Conservation (phyloP, 2,113 vertebrate species). For the Anser brachyrhynchus region DNA sequence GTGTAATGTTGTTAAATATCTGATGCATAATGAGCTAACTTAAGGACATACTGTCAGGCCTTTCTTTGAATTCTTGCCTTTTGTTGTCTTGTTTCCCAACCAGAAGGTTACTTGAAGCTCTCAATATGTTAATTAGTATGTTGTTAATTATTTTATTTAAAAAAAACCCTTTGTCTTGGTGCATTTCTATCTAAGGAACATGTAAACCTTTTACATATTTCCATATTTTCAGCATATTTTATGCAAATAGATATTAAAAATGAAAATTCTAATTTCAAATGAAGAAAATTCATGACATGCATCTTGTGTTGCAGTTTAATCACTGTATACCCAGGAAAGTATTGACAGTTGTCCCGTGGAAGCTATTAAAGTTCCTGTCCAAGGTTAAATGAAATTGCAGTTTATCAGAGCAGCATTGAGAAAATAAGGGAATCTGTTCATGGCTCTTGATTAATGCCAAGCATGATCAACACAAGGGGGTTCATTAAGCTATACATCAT, state of each 20-base stretch:
- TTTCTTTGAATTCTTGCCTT: slow-evolving; percentile 11
- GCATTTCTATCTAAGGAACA: slow-evolving; percentile 12
- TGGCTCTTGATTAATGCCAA: slow-evolving; percentile 99
- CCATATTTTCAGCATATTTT: slow-evolving; percentile 79
- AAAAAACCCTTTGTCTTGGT: slow-evolving; percentile 27
- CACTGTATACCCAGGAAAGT: slow-evolving; percentile 94
- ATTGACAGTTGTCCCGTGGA: slow-evolving; percentile 99
- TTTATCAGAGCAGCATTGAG: slow-evolving; percentile 99
- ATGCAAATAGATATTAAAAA: slow-evolving; percentile 85
- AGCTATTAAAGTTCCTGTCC: slow-evolving; percentile 99
- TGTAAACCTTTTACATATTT: slow-evolving; percentile 63
- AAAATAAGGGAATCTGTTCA: slow-evolving; percentile 99
- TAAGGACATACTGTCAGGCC: neutral
- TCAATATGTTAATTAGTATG: slow-evolving; percentile 35
- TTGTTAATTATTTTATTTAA: slow-evolving; percentile 11
- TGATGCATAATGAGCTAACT: neutral
- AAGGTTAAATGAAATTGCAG: slow-evolving; percentile 99
- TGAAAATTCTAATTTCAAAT: slow-evolving; percentile 92
- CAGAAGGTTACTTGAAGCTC: slow-evolving; percentile 35
- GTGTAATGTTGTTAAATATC: neutral
- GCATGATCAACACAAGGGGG: slow-evolving; percentile 99
- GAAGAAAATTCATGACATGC: slow-evolving; percentile 91
- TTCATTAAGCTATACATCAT: slow-evolving; percentile 99
- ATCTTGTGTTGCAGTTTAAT: slow-evolving; percentile 97
- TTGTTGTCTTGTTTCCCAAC: slow-evolving; percentile 9